A percentile compares a stretch with the other conserved stretches of the same genome.
These are phyloP conservation scores for Manacus vitellinus DNA, from an alignment of 2,113 vertebrate species.

Conservation along the genomic window DNA sequence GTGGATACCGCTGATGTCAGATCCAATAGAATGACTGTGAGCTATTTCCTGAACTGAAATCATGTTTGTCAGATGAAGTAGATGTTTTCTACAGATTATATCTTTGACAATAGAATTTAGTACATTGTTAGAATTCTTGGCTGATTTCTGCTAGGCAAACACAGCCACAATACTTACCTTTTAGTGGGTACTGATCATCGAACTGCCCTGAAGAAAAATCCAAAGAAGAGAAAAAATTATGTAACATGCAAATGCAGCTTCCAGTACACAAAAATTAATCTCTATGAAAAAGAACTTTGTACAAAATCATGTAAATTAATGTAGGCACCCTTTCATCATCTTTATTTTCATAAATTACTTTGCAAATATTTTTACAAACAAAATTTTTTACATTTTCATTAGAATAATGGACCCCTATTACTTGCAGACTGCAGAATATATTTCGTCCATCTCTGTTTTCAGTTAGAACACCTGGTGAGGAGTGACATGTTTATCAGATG, in stretches of 20 bases:
- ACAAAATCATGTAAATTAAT: slow-evolving; percentile 23
- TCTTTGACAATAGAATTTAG: slow-evolving; percentile 76
- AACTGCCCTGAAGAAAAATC: slow-evolving; percentile 16
- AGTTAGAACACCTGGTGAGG: slow-evolving; percentile 69
- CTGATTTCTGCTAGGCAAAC: slow-evolving; percentile 24
- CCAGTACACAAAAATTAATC: background rate
- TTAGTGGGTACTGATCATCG: background rate
- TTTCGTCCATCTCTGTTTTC: slow-evolving; percentile 36
- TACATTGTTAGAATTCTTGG: slow-evolving; percentile 48
- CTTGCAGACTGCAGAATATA: slow-evolving; percentile 24
- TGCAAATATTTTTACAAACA: slow-evolving; percentile 34
- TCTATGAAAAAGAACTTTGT: background rate
- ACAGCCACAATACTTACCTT: slow-evolving; percentile 8
- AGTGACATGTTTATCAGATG: slow-evolving; percentile 76
- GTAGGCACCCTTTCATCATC: slow-evolving; percentile 19
- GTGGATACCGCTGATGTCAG: slow-evolving; percentile 86
- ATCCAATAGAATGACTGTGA: slow-evolving; percentile 85
- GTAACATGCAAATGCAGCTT: slow-evolving; percentile 19
- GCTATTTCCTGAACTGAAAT: slow-evolving; percentile 85
- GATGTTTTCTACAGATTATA: slow-evolving; percentile 76
- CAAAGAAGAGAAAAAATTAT: background rate
- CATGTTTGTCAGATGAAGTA: slow-evolving; percentile 73
- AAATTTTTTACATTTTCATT: slow-evolving; percentile 29
- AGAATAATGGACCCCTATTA: background rate
- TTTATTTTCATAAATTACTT: slow-evolving; percentile 47